phyloP scores from a whole-genome alignment of 2,888 invertebrate genomes.

The Spilarctia lutea region DNA sequence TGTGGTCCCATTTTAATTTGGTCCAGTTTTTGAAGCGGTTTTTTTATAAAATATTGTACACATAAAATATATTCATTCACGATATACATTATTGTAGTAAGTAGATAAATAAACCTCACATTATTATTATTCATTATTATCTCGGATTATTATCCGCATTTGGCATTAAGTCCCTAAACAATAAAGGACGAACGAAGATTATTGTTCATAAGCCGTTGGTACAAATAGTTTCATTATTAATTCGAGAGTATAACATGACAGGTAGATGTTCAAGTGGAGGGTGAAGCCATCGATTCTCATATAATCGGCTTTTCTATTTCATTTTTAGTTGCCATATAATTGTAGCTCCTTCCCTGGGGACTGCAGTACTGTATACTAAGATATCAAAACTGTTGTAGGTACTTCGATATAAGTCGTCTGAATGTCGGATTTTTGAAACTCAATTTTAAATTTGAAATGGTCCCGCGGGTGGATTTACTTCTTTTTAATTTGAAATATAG shows the following conservation, averaged over 20 bases:
- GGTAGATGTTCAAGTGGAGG: constrained; percentile 10
- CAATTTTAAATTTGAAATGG: constrained; percentile 19
- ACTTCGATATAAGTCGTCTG: constrained; percentile 17
- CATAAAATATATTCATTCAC: neutral
- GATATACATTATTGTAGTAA: neutral
- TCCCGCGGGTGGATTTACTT: constrained; percentile 24
- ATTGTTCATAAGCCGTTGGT: constrained; percentile 35
- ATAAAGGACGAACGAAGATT: constrained; percentile 33
- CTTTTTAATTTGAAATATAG: constrained; percentile 19
- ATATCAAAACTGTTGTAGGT: constrained; percentile 28
- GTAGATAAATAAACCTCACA: neutral
- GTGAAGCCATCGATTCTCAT: constrained; percentile 33
- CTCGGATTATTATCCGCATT: neutral
- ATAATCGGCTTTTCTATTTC: constrained; percentile 73
- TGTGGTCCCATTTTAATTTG: too few species aligned
- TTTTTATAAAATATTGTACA: too few species aligned
- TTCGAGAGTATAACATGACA: constrained; percentile 23
- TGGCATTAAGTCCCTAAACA: neutral
- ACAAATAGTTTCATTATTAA: constrained; percentile 48
- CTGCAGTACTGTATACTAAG: constrained; percentile 29
- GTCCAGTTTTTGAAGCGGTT: too few species aligned
- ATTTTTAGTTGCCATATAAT: constrained; percentile 61
- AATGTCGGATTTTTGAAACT: constrained; percentile 20
- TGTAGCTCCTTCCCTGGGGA: constrained; percentile 57
- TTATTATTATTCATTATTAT: too few species aligned